These are phyloP conservation scores for Lagodon rhomboides DNA, from an alignment of 2,797 vertebrate species.

Conservation along the genomic window DNA sequence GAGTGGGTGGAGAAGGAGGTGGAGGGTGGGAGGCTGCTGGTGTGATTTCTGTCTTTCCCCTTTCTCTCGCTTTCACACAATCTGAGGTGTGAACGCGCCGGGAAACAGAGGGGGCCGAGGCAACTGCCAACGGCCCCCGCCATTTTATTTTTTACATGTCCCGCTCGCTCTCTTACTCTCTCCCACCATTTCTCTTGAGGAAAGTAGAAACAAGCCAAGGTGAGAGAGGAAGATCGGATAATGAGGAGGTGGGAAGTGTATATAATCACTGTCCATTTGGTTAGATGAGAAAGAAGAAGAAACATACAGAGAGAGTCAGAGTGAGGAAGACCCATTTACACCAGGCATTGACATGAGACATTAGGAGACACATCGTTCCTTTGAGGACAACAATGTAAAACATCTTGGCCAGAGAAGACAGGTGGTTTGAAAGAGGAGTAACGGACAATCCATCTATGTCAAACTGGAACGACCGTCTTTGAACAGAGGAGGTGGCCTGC, in stretches of 20 bases:
- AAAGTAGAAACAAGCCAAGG: constrained; percentile 33
- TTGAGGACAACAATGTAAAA: too few relatives aligned
- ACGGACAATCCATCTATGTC: too few relatives aligned
- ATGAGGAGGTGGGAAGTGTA: constrained; percentile 40
- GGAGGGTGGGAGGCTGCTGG: constrained; percentile 6
- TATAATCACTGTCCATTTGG: constrained; percentile 34
- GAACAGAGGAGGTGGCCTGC: too few relatives aligned
- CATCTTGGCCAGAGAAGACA: too few relatives aligned
- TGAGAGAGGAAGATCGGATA: constrained; percentile 41
- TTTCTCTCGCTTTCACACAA: constrained; percentile 59
- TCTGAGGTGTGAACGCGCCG: constrained; percentile 65
- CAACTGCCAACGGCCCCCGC: constrained; percentile 34
- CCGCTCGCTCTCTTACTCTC: constrained; percentile 3
- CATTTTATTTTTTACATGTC: constrained; percentile 18
- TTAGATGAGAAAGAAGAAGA: background rate
- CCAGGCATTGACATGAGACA: background rate
- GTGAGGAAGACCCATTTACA: background rate
- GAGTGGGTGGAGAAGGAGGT: constrained; percentile 11
- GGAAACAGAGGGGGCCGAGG: constrained; percentile 39
- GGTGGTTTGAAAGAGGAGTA: too few relatives aligned
- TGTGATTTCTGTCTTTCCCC: constrained; percentile 39
- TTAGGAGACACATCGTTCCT: too few relatives aligned
- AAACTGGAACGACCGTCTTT: too few relatives aligned
- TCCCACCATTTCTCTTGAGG: background rate
- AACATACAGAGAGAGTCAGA: background rate